These are phyloP conservation scores for Agonopterix alstromeriana DNA, from an alignment of 2,888 invertebrate genomes.

Conservation along the genomic window DNA sequence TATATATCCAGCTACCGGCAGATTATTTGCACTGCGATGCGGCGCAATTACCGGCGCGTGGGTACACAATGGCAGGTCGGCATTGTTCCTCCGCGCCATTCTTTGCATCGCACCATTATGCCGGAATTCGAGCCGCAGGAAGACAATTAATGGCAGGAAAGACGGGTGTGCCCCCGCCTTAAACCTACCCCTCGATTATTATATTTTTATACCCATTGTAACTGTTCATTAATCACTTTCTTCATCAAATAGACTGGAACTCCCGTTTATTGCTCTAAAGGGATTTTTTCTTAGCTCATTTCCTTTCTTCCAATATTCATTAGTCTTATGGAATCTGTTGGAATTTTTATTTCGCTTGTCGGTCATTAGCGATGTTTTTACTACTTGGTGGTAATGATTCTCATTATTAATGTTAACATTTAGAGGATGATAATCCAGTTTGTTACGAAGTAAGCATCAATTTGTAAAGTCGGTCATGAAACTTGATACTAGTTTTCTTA, in stretches of 20 bases:
- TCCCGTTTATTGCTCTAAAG: not conserved
- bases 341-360: too few species aligned
- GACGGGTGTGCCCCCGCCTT: not conserved
- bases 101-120: not conserved
- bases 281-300: conserved; percentile 2
- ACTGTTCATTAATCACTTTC: conserved; percentile 5
- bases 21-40: conserved; percentile 1
- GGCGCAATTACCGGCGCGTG: conserved; percentile 6
- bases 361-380: too few species aligned
- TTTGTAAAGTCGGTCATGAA: too few species aligned
- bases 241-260: conserved; percentile 3
- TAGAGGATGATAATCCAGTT: too few species aligned
- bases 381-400: too few species aligned
- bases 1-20: not conserved
- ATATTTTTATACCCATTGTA: not conserved
- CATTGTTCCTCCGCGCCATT: conserved; percentile 7
- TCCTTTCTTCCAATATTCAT: not conserved
- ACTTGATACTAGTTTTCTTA: too few species aligned
- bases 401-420: too few species aligned
- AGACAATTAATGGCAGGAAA: conserved; percentile 9
- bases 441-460: too few species aligned
- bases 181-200: conserved; percentile 7
- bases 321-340: too few species aligned
- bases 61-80: conserved; percentile 4
- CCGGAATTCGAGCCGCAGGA: conserved; percentile 4